phyloP scores from a whole-genome alignment of 2,113 vertebrate species.

The Centrocercus urophasianus region DNA sequence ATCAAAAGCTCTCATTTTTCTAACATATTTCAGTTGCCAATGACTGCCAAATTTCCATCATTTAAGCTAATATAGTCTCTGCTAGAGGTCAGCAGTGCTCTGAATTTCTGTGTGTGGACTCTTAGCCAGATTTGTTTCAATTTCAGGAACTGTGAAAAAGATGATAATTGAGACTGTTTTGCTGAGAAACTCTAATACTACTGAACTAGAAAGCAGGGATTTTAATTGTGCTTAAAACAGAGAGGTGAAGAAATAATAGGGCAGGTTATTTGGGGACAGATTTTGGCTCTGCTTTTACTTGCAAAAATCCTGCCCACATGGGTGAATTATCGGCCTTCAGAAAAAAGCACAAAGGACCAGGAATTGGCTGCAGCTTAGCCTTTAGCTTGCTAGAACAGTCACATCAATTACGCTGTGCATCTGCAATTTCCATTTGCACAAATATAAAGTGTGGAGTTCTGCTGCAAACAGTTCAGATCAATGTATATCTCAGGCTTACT shows the following conservation, averaged over 20 bases:
- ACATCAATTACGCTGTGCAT: constrained; percentile 53
- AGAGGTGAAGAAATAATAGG: not conserved
- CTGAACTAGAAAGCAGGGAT: not conserved
- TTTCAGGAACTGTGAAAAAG: not conserved
- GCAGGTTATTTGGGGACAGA: constrained; percentile 37
- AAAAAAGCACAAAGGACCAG: constrained; percentile 13
- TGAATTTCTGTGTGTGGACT: not conserved
- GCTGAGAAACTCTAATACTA: not conserved
- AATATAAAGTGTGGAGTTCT: not conserved
- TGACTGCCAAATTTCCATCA: not conserved
- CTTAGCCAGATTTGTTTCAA: not conserved
- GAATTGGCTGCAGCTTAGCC: constrained; percentile 40
- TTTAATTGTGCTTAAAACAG: not conserved
- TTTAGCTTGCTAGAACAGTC: constrained; percentile 44
- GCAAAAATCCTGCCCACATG: not conserved
- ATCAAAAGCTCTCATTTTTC: not conserved
- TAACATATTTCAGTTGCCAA: rapidly evolving
- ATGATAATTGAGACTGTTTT: not conserved
- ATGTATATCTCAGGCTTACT: not conserved
- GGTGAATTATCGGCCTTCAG: constrained; percentile 16
- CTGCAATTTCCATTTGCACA: constrained; percentile 38
- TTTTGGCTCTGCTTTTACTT: not conserved
- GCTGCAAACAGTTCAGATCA: constrained; percentile 27
- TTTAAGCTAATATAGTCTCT: not conserved
- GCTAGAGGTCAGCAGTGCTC: not conserved